Evolutionary conservation across 2,113 vertebrate species (phyloP).

Genomic region (Limnothrissa miodon): DNA sequence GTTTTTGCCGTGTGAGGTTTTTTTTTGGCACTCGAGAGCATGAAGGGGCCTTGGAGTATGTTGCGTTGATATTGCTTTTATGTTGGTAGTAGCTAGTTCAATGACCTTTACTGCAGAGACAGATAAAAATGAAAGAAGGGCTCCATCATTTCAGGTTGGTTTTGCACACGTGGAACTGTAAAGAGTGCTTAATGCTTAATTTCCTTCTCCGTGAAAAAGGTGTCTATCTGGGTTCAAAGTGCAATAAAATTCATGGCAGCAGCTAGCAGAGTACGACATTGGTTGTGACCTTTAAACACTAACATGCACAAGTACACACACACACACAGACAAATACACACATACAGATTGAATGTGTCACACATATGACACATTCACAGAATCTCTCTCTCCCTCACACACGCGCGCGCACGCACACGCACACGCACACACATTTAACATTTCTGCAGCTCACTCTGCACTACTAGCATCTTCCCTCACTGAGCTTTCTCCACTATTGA

Average conservation of each 20-base stretch:
- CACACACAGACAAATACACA: not conserved
- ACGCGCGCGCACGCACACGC: no score
- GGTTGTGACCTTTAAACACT: no score
- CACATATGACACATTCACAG: no score
- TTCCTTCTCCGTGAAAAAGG: no score
- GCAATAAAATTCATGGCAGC: not conserved
- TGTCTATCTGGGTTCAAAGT: not conserved
- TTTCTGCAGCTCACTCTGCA: no score
- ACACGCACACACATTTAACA: no score
- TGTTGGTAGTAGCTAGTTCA: not conserved
- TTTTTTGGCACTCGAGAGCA: no score
- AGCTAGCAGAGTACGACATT: not conserved
- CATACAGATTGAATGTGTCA: not conserved
- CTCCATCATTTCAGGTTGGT: not conserved
- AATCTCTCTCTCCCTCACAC: no score
- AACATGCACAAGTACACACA: not conserved
- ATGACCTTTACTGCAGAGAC: not conserved
- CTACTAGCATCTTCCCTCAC: not conserved
- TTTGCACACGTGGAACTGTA: not conserved
- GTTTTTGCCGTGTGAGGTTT: no score
- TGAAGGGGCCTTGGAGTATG: not conserved
- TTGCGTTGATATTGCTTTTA: not conserved
- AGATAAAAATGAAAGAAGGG: not conserved
- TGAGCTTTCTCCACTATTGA: conserved; percentile 4
- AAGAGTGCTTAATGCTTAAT: no score